Percentiles rank a stretch among this genome's conserved stretches.
Evolutionary conservation across 1,140 invertebrate species (phyloP).

Genomic region (Helicoverpa armigera): DNA sequence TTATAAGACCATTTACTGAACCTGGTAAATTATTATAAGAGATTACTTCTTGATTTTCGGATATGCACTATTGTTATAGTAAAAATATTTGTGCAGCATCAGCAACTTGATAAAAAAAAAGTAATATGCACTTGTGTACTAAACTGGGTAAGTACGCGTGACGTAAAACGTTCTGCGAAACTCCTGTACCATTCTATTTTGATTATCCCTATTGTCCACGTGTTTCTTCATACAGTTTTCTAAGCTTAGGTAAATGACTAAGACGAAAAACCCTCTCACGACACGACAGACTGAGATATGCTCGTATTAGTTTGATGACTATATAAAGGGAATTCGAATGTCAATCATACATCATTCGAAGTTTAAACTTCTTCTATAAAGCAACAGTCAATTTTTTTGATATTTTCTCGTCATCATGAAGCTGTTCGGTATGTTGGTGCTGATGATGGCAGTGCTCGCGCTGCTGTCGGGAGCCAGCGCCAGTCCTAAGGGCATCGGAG

Average conservation of each 20-base stretch:
- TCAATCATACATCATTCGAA: neutral
- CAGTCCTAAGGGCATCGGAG: constrained; percentile 41
- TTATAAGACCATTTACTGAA: no score
- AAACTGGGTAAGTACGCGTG: neutral
- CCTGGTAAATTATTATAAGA: no score
- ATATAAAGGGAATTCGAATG: constrained; percentile 1
- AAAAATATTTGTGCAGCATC: no score
- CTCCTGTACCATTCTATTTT: neutral
- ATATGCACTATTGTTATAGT: no score
- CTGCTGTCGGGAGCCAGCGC: constrained; percentile 51
- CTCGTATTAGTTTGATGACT: neutral
- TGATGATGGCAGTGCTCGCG: constrained; percentile 49
- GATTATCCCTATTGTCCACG: neutral
- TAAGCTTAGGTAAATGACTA: constrained; percentile 14
- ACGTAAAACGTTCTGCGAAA: neutral
- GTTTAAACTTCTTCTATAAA: neutral
- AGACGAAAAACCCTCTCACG: neutral
- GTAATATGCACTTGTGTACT: no score
- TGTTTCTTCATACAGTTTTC: neutral
- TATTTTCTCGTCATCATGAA: constrained; percentile 51
- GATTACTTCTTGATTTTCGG: no score
- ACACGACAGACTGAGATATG: neutral
- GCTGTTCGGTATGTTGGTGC: constrained; percentile 49
- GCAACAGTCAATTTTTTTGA: neutral
- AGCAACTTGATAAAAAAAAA: no score